Evolutionary conservation across 2,113 vertebrate genomes (phyloP), one percentile per base, ranked within the genome.

Genomic region (Pteruthius melanotis): DNA sequence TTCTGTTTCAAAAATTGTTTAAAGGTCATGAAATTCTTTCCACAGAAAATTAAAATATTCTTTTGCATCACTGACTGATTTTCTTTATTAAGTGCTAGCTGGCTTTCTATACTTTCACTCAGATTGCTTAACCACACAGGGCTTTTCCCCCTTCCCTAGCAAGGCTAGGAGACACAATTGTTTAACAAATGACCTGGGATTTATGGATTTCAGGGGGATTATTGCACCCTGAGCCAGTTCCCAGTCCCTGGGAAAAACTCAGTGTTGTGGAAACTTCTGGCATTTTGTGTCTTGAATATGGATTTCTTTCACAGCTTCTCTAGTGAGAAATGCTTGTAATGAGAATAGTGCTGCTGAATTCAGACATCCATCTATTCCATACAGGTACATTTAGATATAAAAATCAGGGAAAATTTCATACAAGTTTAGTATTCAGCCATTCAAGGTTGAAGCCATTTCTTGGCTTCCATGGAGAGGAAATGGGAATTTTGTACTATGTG

Each of bases 161-260:
- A 82, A 78, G 17, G 17, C 28, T 64, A 79, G 69, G 92, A 89
- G 52, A 68, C 37, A 40, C 15, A 77, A 28, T 44, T 84, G 27
- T 71, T 87, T 64, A 63, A 49, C 7, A 87, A 91, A 92, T 82
- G 17, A 63, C 20, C 20, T 57, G 24, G 28, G 74, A 91, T 59
- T 84, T 97, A 64, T 39, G 26, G 52, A 89, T 95, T 92, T 94
- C 54, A 57, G 63, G 23, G 88, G 31, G 26, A 57, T 80, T 93
- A 61, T 61, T 86, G 53, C 27, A 90, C 28, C 31, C 59, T 92
- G 22, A 76, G n/a, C 20, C 47, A 83, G 31, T 27, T 90, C 35
- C 15, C 16, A 59, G 8, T 47, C 30, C 31, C 30, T 50, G 33
- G n/a, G 42, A 75, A 90, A 83, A 86, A 44, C 7, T 89, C 26